Conservation (phyloP, 1,140 invertebrate species). For the Chionoecetes opilio region DNA sequence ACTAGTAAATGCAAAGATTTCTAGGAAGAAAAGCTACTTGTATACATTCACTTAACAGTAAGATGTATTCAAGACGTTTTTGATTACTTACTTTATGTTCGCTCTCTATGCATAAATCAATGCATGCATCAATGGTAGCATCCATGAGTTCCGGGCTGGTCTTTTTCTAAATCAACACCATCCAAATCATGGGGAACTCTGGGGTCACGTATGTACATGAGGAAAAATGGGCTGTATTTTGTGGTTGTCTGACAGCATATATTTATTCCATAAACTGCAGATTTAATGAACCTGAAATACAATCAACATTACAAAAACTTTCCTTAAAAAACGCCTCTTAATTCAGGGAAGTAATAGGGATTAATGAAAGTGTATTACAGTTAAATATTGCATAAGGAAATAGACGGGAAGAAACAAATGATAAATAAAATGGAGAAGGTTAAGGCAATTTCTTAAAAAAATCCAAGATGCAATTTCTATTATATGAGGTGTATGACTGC, state of each 20-base stretch:
- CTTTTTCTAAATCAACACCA: neutral
- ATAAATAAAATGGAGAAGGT: no score
- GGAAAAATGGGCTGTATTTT: neutral
- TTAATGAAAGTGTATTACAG: neutral
- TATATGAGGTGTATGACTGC: neutral
- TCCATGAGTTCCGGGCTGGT: neutral
- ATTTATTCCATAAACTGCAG: constrained; percentile 6
- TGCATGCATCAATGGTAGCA: neutral
- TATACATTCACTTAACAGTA: no score
- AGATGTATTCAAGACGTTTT: no score
- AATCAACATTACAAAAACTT: neutral
- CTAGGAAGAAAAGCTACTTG: no score
- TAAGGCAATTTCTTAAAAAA: no score
- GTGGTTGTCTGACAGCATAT: neutral
- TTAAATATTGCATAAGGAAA: neutral
- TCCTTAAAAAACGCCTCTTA: neutral
- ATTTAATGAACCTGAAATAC: neutral
- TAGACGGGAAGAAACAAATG: neutral
- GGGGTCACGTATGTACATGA: neutral
- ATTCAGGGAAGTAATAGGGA: neutral
- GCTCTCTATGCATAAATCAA: no score
- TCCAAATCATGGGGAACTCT: neutral
- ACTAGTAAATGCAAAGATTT: no score
- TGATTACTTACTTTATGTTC: no score
- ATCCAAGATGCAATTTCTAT: neutral